These are phyloP conservation scores for Himalopsyche kuldschensis DNA, from an alignment of 2,888 invertebrate genomes.

Conservation along the genomic window DNA sequence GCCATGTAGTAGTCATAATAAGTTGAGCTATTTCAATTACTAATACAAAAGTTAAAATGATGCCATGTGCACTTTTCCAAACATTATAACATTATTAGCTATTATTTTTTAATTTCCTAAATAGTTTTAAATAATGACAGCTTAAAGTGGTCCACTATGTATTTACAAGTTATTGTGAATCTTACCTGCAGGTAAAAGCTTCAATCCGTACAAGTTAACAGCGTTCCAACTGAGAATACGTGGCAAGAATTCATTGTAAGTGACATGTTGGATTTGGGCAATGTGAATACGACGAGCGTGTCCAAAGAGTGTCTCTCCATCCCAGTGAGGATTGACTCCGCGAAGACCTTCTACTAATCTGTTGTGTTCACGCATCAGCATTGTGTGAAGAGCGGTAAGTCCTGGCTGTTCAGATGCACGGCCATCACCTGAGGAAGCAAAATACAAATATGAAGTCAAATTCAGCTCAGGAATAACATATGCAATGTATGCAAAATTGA, in stretches of 20 bases:
- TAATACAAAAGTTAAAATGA: no score
- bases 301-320: conserved; percentile 81
- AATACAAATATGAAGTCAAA: background rate
- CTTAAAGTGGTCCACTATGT: no score
- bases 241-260: conserved; percentile 89
- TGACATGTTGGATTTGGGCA: conserved; percentile 79
- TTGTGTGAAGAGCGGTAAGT: conserved; percentile 83
- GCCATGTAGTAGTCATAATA: no score
- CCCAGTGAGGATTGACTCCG: conserved; percentile 87
- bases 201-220: conserved; percentile 84
- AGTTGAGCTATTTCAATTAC: no score
- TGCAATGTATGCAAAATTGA: no score
- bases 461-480: no score
- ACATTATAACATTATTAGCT: no score
- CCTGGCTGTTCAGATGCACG: conserved; percentile 92
- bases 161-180: background rate
- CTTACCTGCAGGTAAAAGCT: conserved; percentile 71
- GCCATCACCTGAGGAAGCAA: conserved; percentile 67
- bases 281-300: conserved; percentile 75
- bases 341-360: conserved; percentile 77
- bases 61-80: no score
- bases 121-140: no score
- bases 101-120: no score
- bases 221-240: conserved; percentile 88
- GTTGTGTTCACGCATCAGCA: conserved; percentile 90